A percentile compares a stretch with the other conserved stretches of the same genome.
Evolutionary conservation across 2,113 vertebrate species (phyloP).

Genomic region (Sinocyclocheilus anophthalmus): DNA sequence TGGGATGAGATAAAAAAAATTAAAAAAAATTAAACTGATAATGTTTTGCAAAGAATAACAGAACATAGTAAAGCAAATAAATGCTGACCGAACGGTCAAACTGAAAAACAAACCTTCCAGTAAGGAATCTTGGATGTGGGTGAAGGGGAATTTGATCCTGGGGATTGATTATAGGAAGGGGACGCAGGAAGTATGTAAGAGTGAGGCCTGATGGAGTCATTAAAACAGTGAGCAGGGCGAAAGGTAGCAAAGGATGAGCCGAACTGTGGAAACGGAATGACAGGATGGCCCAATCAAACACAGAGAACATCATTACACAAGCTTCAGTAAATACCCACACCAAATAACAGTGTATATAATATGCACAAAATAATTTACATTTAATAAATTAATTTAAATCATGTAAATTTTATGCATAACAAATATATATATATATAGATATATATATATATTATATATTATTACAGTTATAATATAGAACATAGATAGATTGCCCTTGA

Average conservation of each 20-base stretch:
- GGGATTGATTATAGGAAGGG: conserved; percentile 80
- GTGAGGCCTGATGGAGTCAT: conserved; percentile 79
- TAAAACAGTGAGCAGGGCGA: conserved; percentile 80
- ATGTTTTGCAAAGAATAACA: conserved; percentile 34
- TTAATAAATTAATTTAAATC: too few species aligned
- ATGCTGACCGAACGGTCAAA: conserved; percentile 54
- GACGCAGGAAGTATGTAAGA: conserved; percentile 81
- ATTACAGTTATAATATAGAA: too few species aligned
- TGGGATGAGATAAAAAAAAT: conserved; percentile 55
- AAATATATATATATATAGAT: too few species aligned
- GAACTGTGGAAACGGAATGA: conserved; percentile 77
- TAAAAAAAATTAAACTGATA: conserved; percentile 30
- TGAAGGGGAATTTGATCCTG: conserved; percentile 79
- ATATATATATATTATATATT: too few species aligned
- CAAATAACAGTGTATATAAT: too few species aligned
- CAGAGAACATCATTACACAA: background rate
- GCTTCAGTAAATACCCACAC: background rate
- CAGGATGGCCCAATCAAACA: conserved; percentile 70
- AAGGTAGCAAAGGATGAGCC: conserved; percentile 82
- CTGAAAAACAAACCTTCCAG: conserved; percentile 79
- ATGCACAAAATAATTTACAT: too few species aligned
- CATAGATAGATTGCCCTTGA: too few species aligned
- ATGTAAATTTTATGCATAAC: too few species aligned
- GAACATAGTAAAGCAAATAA: conserved; percentile 48
- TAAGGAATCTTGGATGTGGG: conserved; percentile 81